These are phyloP conservation scores for Brachionus manjavacas DNA, from an alignment of 1,140 invertebrate species.

Conservation along the genomic window DNA sequence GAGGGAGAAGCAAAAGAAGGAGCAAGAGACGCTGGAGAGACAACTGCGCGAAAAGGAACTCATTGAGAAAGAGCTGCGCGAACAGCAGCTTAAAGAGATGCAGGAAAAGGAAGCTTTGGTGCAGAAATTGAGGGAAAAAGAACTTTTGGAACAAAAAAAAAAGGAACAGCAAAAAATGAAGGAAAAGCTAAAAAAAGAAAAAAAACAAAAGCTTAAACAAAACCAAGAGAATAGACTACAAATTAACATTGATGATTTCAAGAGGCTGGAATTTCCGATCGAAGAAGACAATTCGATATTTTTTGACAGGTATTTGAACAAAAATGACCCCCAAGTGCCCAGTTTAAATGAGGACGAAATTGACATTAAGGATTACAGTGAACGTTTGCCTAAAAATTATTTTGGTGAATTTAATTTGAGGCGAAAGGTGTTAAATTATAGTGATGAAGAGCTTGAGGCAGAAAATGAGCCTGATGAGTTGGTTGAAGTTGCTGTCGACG, in stretches of 20 bases:
- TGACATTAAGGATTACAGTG: slow-evolving; percentile 24
- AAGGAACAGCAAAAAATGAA: background rate
- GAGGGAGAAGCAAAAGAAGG: background rate
- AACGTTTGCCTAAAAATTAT: background rate
- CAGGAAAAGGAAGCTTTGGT: background rate
- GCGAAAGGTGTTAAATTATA: background rate
- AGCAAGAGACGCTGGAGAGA: background rate
- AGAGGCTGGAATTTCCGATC: background rate
- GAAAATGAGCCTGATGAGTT: background rate
- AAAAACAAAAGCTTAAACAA: background rate
- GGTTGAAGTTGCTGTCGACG: background rate
- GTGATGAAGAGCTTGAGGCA: background rate
- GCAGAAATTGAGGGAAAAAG: background rate
- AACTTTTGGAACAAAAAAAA: background rate
- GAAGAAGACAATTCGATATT: background rate
- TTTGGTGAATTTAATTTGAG: background rate
- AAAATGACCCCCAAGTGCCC: background rate
- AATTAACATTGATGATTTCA: slow-evolving; percentile 5
- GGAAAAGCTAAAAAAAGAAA: slow-evolving; percentile 21
- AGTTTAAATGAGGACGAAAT: background rate
- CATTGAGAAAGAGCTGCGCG: background rate
- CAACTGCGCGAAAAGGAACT: background rate
- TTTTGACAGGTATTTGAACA: background rate
- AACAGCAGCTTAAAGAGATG: background rate
- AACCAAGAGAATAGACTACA: background rate